A percentile compares a stretch with the other conserved stretches of the same genome.
Evolutionary conservation across 2,888 invertebrate genomes (phyloP).

Genomic region (Drosophila acutilabella): DNA sequence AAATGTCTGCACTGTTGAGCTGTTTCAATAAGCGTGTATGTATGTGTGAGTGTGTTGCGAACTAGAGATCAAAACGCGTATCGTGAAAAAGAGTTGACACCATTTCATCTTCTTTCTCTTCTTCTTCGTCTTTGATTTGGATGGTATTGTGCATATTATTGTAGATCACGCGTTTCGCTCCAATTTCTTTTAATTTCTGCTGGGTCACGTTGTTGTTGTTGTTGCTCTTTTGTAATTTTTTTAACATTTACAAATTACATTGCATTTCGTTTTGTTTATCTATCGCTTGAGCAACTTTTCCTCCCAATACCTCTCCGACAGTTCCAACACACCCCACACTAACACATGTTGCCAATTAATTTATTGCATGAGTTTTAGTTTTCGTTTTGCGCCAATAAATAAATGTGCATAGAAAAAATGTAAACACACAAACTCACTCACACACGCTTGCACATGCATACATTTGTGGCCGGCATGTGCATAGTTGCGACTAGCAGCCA

Average conservation of each 20-base stretch:
- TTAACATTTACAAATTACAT: conserved; percentile 23
- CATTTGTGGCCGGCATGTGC: conserved; percentile 9
- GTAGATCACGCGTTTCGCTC: conserved; percentile 31
- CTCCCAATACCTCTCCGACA: background rate
- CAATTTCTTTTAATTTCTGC: conserved; percentile 28
- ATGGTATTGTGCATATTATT: background rate
- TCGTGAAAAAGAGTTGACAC: conserved; percentile 1
- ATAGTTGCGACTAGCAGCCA: conserved; percentile 32
- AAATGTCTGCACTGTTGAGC: too few species aligned
- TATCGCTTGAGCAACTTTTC: conserved; percentile 35
- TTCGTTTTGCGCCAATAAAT: conserved; percentile 31
- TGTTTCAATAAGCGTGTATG: background rate
- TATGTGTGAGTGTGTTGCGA: conserved; percentile 6
- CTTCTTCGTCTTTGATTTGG: conserved; percentile 1
- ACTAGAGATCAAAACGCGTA: conserved; percentile 24
- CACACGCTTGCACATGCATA: too few species aligned
- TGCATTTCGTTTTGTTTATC: conserved; percentile 36
- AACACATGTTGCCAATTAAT: conserved; percentile 54
- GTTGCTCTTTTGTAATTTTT: conserved; percentile 27
- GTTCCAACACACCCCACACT: background rate
- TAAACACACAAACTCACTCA: conserved; percentile 3
- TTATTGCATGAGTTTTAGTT: conserved; percentile 52
- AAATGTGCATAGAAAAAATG: conserved; percentile 12
- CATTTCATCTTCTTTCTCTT: conserved; percentile 1
- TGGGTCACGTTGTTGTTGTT: conserved; percentile 28